Base-by-base conservation (phyloP, 2,797 vertebrate species). In the Adrianichthys oophorus region DNA sequence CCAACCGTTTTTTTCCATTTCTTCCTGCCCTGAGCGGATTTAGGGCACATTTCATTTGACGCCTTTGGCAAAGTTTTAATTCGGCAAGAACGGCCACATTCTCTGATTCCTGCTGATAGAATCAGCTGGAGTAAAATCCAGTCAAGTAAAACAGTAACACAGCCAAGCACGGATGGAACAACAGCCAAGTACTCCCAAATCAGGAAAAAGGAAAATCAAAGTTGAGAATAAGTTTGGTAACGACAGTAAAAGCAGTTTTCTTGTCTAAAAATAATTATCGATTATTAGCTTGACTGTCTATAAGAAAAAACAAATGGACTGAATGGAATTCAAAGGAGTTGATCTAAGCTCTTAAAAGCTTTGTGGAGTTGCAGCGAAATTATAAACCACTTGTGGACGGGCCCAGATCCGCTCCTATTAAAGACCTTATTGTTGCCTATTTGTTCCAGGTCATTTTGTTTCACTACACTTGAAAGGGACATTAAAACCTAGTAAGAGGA, bases 371-470 rank as follows among this genome's bases (percentile, higher is more conserved):
- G 67, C 69, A 65, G 66, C 86, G 85, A 87, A 90, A 89, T 23
- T 70, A 85, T 86, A 88, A 86, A 86, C 84, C 76, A 40, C 82
- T 79, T 61, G 73, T 82, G 85, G 71, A 70, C 70, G 52, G 62
- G 69, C 56, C 56, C 61, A 51, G 67, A 52, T 41, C 61, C 51
- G 81, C 79, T 80, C 72, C 73, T 87, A 80, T 88, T 90, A 92
- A 91, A 90, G 88, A 66, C 73, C 80, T 87, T 80, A 87, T 89
- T 90, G 88, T 91, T 81, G 79, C 85, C 79, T 78, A 76, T 90
- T 87, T 90, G 84, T 89, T 90, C 67, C 69, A 78, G 85, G 85
- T 83, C 80, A 84, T 81, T 90, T 86, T 89, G 82, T 86, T 84
- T 83, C 82, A 74, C 70, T 84, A 56, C 70, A 88, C 83, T 85